Conservation (phyloP, 2,888 invertebrate genomes). For the Microctonus hyperodae region DNA sequence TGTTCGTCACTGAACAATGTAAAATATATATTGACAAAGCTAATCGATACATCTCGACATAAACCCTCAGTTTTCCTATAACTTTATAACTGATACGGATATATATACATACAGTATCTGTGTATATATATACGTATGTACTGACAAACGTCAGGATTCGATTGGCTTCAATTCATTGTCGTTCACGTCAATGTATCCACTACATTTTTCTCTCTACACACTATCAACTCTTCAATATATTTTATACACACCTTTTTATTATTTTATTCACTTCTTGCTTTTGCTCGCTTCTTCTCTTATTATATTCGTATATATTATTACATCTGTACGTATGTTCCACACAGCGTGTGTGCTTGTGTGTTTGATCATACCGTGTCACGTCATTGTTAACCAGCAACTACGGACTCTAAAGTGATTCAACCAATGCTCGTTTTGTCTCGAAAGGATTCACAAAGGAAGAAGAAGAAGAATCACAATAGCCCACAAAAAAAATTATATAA, state of each 20-base stretch:
- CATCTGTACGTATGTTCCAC: background rate
- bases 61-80: background rate
- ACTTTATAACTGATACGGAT: background rate
- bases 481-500: background rate
- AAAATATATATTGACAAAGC: background rate
- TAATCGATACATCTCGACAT: background rate
- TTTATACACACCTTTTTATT: constrained; percentile 22
- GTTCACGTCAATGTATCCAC: background rate
- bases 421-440: background rate
- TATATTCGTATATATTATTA: constrained; percentile 18
- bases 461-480: background rate
- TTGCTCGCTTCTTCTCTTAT: background rate
- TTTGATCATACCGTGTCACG: constrained; percentile 20
- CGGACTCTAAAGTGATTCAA: constrained; percentile 34
- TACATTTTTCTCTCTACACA: constrained; percentile 18
- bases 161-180: constrained; percentile 12
- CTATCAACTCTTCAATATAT: constrained; percentile 13
- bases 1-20: constrained; percentile 51
- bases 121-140: constrained; percentile 8
- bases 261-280: constrained; percentile 5
- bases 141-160: constrained; percentile 25
- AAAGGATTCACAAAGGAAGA: background rate
- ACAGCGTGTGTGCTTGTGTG: constrained; percentile 12
- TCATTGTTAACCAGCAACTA: constrained; percentile 36
- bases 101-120: background rate